Conservation (phyloP, 2,797 vertebrate genomes). For the Xyrichtys novacula region DNA sequence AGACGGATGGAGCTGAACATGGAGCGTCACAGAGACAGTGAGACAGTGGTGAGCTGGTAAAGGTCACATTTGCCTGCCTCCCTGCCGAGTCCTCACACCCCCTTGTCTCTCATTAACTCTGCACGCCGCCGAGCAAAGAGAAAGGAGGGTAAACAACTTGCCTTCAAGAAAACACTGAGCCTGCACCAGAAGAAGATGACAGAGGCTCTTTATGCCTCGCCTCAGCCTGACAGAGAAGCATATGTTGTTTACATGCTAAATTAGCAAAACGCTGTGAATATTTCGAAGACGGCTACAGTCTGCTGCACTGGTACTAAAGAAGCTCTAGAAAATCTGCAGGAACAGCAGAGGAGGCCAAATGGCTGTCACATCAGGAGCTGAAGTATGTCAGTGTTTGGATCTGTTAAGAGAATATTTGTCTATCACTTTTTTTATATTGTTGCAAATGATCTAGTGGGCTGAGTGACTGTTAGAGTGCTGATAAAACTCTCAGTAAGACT, state of each 20-base stretch:
- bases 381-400: neutral
- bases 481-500: neutral
- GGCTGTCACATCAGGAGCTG: neutral
- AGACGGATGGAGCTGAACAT: conserved; percentile 5
- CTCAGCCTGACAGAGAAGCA: conserved; percentile 48
- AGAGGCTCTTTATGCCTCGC: conserved; percentile 29
- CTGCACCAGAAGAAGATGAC: conserved; percentile 28
- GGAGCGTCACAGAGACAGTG: conserved; percentile 9
- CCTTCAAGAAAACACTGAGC: conserved; percentile 46
- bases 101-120: conserved; percentile 63
- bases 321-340: conserved; percentile 38
- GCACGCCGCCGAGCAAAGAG: conserved; percentile 29
- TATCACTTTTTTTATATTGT: neutral
- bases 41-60: conserved; percentile 55
- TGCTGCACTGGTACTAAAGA: conserved; percentile 3
- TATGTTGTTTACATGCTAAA: conserved; percentile 63
- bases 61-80: conserved; percentile 66
- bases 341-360: conserved; percentile 32
- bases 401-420: neutral
- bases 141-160: conserved; percentile 55
- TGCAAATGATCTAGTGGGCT: neutral
- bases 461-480: neutral
- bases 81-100: conserved; percentile 33
- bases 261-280: conserved; percentile 44
- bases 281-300: conserved; percentile 30